phyloP scores from a whole-genome alignment of 2,113 vertebrate species.

The Austrofundulus limnaeus region DNA sequence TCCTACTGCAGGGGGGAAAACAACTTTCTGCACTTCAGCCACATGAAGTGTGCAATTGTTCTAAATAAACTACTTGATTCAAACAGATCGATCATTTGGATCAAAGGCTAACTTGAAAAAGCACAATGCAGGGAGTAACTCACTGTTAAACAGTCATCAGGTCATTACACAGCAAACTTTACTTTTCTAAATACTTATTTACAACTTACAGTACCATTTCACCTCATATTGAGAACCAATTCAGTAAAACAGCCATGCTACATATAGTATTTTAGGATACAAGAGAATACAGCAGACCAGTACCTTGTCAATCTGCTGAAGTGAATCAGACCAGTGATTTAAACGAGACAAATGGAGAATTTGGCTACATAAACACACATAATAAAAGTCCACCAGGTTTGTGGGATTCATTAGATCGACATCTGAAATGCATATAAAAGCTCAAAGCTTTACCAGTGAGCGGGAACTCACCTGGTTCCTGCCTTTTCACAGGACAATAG shows the following conservation, averaged over 20 bases:
- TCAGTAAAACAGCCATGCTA: too few species aligned
- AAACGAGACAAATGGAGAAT: too few species aligned
- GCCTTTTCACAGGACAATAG: conserved; percentile 38
- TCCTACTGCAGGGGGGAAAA: conserved; percentile 10
- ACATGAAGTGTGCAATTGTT: conserved; percentile 32
- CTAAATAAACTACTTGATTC: conserved; percentile 32
- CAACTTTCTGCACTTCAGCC: conserved; percentile 23
- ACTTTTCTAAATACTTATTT: not conserved
- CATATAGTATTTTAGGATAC: too few species aligned
- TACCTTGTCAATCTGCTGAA: too few species aligned
- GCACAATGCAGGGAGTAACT: conserved; percentile 10
- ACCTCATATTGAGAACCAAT: too few species aligned
- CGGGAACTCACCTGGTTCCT: conserved; percentile 50
- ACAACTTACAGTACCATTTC: too few species aligned
- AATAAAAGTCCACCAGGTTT: not conserved
- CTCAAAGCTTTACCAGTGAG: conserved; percentile 23
- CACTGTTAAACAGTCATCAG: not conserved
- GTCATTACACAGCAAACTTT: not conserved
- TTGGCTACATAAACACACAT: not conserved
- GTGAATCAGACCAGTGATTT: too few species aligned
- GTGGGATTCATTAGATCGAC: conserved; percentile 1
- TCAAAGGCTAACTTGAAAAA: conserved; percentile 17
- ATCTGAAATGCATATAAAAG: conserved; percentile 27
- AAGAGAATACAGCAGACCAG: too few species aligned
- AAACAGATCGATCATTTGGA: conserved; percentile 17